Conservation (phyloP, 2,113 vertebrate species). For the Corynorhinus townsendii region DNA sequence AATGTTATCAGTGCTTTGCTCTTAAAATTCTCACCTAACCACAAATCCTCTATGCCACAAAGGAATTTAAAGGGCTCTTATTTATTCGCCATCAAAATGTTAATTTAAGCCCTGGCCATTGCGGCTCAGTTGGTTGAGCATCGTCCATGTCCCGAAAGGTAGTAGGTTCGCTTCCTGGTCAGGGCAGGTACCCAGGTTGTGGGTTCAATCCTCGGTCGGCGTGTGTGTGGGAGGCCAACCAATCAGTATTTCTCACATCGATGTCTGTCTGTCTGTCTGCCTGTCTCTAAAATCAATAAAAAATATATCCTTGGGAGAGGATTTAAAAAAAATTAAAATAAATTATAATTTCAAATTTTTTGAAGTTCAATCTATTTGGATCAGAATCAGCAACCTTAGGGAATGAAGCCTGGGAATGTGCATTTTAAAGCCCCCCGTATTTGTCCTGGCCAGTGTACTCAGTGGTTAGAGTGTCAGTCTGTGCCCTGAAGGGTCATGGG, state of each 20-base stretch:
- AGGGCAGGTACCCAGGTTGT: background rate
- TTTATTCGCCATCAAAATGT: background rate
- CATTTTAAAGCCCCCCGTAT: background rate
- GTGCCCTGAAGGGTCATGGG: no score
- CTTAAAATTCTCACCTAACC: constrained; percentile 49
- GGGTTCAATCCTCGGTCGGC: background rate
- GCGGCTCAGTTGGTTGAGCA: background rate
- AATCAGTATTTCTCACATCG: no score
- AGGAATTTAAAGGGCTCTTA: constrained; percentile 34
- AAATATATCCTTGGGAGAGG: background rate
- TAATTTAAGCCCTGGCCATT: background rate
- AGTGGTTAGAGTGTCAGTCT: no score
- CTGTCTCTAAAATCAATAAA: background rate
- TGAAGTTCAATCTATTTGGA: background rate
- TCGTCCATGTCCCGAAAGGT: background rate
- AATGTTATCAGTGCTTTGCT: constrained; percentile 52
- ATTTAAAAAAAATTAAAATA: background rate
- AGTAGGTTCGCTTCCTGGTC: background rate
- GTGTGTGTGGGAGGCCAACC: no score
- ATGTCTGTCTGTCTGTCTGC: background rate
- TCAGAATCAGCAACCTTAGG: background rate
- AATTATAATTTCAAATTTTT: background rate
- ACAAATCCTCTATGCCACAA: constrained; percentile 25
- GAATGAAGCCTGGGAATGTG: background rate
- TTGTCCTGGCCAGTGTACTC: background rate